Evolutionary conservation across 2,113 vertebrate species (phyloP).

Genomic region (Strix aluco): DNA sequence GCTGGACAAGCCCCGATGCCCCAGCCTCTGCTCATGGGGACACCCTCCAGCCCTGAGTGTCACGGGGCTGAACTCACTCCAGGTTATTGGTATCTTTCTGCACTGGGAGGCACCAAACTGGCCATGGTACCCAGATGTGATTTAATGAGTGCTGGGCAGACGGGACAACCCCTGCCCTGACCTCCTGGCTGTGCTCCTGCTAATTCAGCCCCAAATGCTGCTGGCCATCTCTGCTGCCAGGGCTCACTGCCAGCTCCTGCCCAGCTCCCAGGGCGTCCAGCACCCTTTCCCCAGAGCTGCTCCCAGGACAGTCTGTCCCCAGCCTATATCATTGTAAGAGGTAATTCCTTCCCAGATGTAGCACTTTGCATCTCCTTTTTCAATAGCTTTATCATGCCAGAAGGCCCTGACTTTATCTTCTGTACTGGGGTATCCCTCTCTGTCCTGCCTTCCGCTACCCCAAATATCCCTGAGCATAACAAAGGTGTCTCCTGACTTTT

Average conservation of each 20-base stretch:
- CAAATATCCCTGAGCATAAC: not conserved
- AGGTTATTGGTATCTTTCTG: not conserved
- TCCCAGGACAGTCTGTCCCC: not conserved
- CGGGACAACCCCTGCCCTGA: not conserved
- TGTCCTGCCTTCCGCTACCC: not conserved
- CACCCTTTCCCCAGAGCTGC: not conserved
- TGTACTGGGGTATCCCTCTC: not conserved
- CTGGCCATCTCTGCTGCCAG: not conserved
- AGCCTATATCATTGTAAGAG: fast-evolving
- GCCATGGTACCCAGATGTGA: not conserved
- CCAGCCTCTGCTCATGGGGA: not conserved
- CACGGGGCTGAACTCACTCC: not conserved
- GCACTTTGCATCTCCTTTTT: not conserved
- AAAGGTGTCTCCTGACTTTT: not conserved
- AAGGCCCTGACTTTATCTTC: not conserved
- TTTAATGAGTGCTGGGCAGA: not conserved
- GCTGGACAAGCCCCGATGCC: not conserved
- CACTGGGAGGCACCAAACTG: not conserved
- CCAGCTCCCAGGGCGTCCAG: not conserved
- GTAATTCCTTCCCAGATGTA: not conserved
- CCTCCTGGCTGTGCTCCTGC: not conserved
- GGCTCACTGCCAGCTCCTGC: not conserved
- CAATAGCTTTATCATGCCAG: not conserved
- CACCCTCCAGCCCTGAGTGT: too few relatives aligned
- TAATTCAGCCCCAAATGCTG: not conserved